Percentiles rank a stretch among this genome's conserved stretches.
These are phyloP conservation scores for Drosophila arizonae DNA, from an alignment of 1,140 invertebrate species.

Conservation along the genomic window DNA sequence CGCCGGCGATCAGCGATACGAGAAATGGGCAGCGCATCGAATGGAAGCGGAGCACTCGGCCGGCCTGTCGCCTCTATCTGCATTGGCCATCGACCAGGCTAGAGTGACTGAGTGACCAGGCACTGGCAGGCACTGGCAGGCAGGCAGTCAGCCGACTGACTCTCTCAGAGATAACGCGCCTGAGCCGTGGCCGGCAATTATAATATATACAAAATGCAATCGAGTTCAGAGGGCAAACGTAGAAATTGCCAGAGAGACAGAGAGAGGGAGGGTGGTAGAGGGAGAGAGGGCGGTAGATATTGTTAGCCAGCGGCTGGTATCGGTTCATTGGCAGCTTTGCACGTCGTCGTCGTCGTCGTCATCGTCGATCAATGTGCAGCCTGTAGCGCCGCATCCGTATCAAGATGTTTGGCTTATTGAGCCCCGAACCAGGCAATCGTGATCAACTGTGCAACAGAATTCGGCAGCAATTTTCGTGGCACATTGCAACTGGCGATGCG, in stretches of 20 bases:
- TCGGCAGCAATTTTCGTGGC: slow-evolving; percentile 61
- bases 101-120: slow-evolving; percentile 33
- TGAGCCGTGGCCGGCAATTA: slow-evolving; percentile 38
- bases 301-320: slow-evolving; percentile 41
- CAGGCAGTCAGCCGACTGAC: not conserved
- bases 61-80: slow-evolving; percentile 14
- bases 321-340: slow-evolving; percentile 78
- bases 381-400: slow-evolving; percentile 73
- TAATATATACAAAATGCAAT: slow-evolving; percentile 48
- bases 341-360: slow-evolving; percentile 60
- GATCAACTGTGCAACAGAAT: slow-evolving; percentile 61
- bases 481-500: slow-evolving; percentile 41
- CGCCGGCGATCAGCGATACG: slow-evolving; percentile 24
- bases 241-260: slow-evolving; percentile 13
- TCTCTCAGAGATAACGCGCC: slow-evolving; percentile 5
- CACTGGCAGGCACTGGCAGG: not conserved
- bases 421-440: slow-evolving; percentile 57
- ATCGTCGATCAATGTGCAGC: slow-evolving; percentile 68
- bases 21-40: slow-evolving; percentile 32
- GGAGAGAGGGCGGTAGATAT: not conserved
- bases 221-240: slow-evolving; percentile 47
- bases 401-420: slow-evolving; percentile 61
- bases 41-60: slow-evolving; percentile 18
- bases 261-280: not conserved
- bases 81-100: slow-evolving; percentile 30